These are phyloP conservation scores for Perca flavescens DNA, from an alignment of 2,113 vertebrate genomes.

Conservation along the genomic window DNA sequence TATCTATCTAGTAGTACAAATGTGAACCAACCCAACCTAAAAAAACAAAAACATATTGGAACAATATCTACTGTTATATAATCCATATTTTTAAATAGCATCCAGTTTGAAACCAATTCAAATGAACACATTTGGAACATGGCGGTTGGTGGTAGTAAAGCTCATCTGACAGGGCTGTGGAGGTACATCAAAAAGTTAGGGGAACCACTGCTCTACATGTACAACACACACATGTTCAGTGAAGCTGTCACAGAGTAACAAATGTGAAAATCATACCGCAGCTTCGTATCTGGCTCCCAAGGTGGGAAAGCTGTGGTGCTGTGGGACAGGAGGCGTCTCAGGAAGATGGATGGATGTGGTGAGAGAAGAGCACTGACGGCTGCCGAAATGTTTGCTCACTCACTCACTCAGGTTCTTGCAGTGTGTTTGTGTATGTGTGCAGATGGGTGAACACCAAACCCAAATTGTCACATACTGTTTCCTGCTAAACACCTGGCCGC, in stretches of 20 bases:
- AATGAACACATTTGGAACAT: neutral
- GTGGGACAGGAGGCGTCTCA: slow-evolving; percentile 56
- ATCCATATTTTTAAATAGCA: neutral
- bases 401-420: slow-evolving; percentile 37
- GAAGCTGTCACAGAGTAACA: slow-evolving; percentile 47
- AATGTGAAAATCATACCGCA: slow-evolving; percentile 51
- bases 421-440: slow-evolving; percentile 25
- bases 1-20: neutral
- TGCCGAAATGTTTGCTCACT: slow-evolving; percentile 54
- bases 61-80: neutral
- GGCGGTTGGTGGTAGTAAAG: neutral
- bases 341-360: slow-evolving; percentile 65
- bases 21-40: neutral
- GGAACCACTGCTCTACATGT: slow-evolving; percentile 4
- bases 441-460: slow-evolving; percentile 51
- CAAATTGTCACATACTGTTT: slow-evolving; percentile 60
- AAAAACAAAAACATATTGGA: neutral
- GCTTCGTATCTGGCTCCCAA: slow-evolving; percentile 63
- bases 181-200: neutral
- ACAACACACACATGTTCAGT: slow-evolving; percentile 19
- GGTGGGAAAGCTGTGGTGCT: slow-evolving; percentile 53
- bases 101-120: slow-evolving; percentile 4
- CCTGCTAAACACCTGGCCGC: slow-evolving; percentile 68
- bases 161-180: neutral
- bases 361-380: slow-evolving; percentile 61